Evolutionary conservation across 2,888 invertebrate species (phyloP), one percentile per base, ranked within the genome.

Genomic region (Ennomos fuscantarius): DNA sequence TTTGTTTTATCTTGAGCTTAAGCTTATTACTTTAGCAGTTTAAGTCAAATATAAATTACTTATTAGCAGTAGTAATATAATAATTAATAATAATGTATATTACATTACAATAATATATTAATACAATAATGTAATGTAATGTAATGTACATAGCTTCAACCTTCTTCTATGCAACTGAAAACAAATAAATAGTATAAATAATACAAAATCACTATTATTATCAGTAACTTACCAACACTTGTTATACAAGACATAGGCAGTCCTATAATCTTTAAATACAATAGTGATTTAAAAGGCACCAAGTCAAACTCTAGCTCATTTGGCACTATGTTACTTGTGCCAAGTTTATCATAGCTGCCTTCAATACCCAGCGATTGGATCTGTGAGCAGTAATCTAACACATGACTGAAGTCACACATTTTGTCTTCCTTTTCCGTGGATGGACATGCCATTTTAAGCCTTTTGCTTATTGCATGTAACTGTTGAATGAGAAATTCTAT

Each of bases 381-480:
- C 76, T 97, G 95, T 0, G 95, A 95, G 81, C 96, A 96, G 76
- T 97, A 97, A 84, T 99, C 99, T 51, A 99, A 83, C 0, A 98
- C 95, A 75, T 98, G 97, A 63, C 98, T 97, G 71, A 99, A 96
- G 86, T 99, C 98, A 73, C 95, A 96, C 82, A 95, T 94, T 69
- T 95, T 95, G 72, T 97, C 96, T 24, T 94, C 93, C 61, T 95
- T 95, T 76, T 97, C 97, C 57, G 94, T 93, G 1, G 95, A 93
- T 0, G 98, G 97, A 79, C 98, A 96, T 0, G 98, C 96, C 72
- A 97, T 94, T 82, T 96, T 96, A 47, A 98, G 93, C 65, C 98
- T 94, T 82, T 97, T 96, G 77, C 97, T 97, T 55, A 99, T 95
- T n/a, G 99, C 96, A 86, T 96, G 95, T 31, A 99, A 87, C 96